These are phyloP conservation scores for Physella acuta DNA, from an alignment of 1,140 invertebrate genomes.

Conservation along the genomic window DNA sequence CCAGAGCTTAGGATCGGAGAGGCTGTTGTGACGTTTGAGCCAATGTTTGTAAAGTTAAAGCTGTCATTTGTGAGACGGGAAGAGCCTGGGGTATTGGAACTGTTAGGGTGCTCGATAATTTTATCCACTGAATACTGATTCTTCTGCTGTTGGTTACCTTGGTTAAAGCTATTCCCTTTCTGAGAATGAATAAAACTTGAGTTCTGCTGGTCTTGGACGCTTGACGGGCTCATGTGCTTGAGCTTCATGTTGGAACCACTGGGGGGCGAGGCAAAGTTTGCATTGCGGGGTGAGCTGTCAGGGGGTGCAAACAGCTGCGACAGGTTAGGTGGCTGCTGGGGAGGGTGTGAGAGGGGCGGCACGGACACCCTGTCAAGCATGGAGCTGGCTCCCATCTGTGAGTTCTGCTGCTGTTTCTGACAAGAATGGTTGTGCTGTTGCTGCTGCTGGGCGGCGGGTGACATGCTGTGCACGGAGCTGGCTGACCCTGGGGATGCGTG, in stretches of 20 bases:
- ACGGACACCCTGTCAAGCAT: conserved; percentile 18
- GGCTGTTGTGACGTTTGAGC: conserved; percentile 44
- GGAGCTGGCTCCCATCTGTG: conserved; percentile 13
- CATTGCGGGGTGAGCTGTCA: conserved; percentile 5
- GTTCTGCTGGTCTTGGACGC: conserved; percentile 29
- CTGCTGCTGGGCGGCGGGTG: conserved; percentile 20
- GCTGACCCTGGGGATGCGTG: conserved; percentile 20
- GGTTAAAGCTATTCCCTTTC: neutral
- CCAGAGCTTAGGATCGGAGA: conserved; percentile 23
- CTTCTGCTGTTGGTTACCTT: conserved; percentile 10
- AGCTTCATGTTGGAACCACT: conserved; percentile 27
- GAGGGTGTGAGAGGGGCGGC: conserved; percentile 26
- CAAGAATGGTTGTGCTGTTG: conserved; percentile 19
- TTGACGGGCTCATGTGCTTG: conserved; percentile 42
- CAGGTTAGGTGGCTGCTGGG: conserved; percentile 8
- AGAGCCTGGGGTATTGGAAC: neutral
- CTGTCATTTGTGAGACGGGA: conserved; percentile 38
- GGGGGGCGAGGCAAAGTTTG: conserved; percentile 20
- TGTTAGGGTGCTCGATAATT: conserved; percentile 22
- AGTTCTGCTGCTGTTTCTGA: conserved; percentile 21
- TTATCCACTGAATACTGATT: conserved; percentile 30
- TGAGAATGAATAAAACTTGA: conserved; percentile 18
- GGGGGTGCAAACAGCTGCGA: conserved; percentile 12
- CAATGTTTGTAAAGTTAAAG: conserved; percentile 51
- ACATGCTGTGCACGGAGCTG: conserved; percentile 28